These are phyloP conservation scores for Hypomecis atomaria DNA, from an alignment of 2,888 invertebrate species.

Conservation along the genomic window DNA sequence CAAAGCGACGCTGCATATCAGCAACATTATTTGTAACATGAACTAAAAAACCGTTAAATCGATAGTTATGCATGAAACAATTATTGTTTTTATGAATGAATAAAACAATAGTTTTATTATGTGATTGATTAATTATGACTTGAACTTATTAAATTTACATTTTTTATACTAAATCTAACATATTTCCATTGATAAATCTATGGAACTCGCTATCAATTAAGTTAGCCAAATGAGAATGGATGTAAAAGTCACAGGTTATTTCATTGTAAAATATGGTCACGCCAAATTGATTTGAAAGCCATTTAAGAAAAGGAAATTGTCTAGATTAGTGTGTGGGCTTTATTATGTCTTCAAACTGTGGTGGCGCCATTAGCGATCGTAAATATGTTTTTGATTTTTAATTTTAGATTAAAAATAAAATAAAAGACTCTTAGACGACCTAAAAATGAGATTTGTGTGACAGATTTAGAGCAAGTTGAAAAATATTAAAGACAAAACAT, in stretches of 20 bases:
- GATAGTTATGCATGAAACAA: no score
- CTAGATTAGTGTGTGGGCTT: constrained; percentile 27
- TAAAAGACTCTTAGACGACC: background rate
- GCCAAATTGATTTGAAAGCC: constrained; percentile 20
- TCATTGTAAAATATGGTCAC: constrained; percentile 14
- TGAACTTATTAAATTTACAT: no score
- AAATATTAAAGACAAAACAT: no score
- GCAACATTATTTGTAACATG: no score
- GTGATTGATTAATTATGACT: no score
- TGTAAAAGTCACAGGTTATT: constrained; percentile 6
- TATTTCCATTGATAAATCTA: background rate
- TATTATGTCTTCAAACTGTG: constrained; percentile 17
- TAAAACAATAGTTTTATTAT: no score
- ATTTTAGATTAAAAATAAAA: background rate
- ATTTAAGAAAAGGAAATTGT: constrained; percentile 17
- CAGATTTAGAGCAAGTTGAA: background rate
- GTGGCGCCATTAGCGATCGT: constrained; percentile 12
- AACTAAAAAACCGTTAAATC: no score
- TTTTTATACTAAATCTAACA: no score
- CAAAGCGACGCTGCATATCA: no score
- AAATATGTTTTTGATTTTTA: constrained; percentile 11
- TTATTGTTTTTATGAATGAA: no score
- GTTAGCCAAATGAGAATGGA: constrained; percentile 8
- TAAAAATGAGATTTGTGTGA: background rate
- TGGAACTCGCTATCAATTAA: background rate